Conservation (phyloP, 1,140 invertebrate species). For the Drosophila malerkotliana region DNA sequence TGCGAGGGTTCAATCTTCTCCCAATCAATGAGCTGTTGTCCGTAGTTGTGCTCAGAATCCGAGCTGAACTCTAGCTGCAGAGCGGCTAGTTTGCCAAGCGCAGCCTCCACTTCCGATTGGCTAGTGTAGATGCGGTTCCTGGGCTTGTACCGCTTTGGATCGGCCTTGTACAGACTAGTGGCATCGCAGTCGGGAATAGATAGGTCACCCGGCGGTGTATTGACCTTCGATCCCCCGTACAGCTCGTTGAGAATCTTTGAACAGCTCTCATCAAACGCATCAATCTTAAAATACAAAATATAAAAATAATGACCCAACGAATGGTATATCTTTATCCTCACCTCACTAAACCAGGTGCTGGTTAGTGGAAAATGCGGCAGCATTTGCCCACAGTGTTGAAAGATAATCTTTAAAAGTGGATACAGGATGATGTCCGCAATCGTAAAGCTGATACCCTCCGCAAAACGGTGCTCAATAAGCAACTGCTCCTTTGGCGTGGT, state of each 20-base stretch:
- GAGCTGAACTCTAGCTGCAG: constrained; percentile 60
- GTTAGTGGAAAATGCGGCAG: constrained; percentile 87
- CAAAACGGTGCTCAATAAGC: constrained; percentile 89
- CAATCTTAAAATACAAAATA: constrained; percentile 51
- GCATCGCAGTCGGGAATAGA: constrained; percentile 72
- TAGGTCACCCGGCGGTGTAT: constrained; percentile 26
- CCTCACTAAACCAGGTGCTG: constrained; percentile 87
- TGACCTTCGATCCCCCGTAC: constrained; percentile 31
- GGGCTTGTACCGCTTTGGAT: constrained; percentile 90
- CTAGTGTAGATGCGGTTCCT: constrained; percentile 90
- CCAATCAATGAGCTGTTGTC: constrained; percentile 70
- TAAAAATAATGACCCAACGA: neutral
- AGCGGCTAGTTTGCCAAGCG: constrained; percentile 84
- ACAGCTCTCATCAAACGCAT: constrained; percentile 59
- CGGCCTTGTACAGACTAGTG: constrained; percentile 90
- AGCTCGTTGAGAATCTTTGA: constrained; percentile 56
- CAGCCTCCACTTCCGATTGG: constrained; percentile 89
- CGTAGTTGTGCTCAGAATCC: constrained; percentile 52
- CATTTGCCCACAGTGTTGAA: constrained; percentile 85
- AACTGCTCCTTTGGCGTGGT: constrained; percentile 85
- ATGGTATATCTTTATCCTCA: neutral
- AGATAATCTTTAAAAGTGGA: constrained; percentile 88
- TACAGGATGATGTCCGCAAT: constrained; percentile 93
- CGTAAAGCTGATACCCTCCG: constrained; percentile 93
- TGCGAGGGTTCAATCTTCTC: constrained; percentile 71